These are phyloP conservation scores for Phrynosoma platyrhinos DNA, from an alignment of 2,113 vertebrate species.

Conservation along the genomic window DNA sequence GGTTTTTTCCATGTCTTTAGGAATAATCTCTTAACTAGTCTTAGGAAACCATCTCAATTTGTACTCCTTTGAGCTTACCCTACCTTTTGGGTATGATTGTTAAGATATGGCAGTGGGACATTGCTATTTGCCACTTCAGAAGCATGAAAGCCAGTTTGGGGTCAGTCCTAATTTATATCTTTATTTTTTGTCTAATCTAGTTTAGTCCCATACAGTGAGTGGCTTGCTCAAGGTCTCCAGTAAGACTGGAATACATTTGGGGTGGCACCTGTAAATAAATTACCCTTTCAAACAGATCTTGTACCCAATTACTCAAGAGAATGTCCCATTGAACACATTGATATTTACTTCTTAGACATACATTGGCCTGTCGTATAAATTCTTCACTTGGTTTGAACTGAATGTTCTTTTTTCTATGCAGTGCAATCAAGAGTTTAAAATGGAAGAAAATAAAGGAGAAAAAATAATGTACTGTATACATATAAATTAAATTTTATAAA, in stretches of 20 bases:
- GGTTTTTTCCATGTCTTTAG: background rate
- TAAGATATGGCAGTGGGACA: background rate
- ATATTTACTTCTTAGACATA: background rate
- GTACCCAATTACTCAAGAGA: background rate
- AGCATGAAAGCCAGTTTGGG: background rate
- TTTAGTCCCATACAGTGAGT: background rate
- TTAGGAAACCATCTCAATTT: background rate
- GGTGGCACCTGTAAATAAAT: background rate
- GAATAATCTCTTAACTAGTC: background rate
- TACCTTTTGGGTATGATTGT: background rate
- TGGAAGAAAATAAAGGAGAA: background rate
- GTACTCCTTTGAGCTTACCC: background rate
- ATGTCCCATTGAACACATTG: background rate
- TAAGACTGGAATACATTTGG: background rate
- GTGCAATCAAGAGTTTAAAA: background rate
- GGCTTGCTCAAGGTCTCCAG: background rate
- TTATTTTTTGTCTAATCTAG: background rate
- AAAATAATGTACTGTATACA: background rate
- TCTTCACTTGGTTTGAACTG: background rate
- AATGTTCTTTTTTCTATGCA: background rate
- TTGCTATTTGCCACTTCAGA: background rate
- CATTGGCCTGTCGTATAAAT: background rate
- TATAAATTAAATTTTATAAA: background rate
- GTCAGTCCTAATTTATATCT: background rate
- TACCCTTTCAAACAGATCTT: background rate